Evolutionary conservation across 2,113 vertebrate species (phyloP).

Genomic region (Polyodon spathula): DNA sequence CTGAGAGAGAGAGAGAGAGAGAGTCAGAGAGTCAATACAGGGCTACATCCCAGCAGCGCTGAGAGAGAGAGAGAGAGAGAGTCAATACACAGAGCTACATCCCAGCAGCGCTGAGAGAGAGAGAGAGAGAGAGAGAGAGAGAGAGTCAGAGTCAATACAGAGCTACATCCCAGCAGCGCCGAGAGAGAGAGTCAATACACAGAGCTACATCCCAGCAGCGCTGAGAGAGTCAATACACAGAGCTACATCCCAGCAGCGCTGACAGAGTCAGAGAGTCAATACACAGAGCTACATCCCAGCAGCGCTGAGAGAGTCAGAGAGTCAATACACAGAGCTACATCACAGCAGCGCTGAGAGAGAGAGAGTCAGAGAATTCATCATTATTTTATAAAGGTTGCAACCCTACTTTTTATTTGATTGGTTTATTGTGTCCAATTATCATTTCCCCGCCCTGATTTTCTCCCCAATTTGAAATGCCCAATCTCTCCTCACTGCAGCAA

Average conservation of each 20-base stretch:
- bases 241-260: constrained; percentile 87
- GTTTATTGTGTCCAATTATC: too few species aligned
- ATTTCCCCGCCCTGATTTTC: too few species aligned
- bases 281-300: constrained; percentile 92
- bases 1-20: constrained; percentile 26
- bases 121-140: background rate
- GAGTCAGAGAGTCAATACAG: constrained; percentile 28
- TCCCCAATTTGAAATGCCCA: too few species aligned
- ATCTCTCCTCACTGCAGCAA: too few species aligned
- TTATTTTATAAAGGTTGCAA: too few species aligned
- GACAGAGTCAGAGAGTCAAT: background rate
- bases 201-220: constrained; percentile 94
- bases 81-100: constrained; percentile 35
- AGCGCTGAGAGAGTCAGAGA: constrained; percentile 56
- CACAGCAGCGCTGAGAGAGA: background rate
- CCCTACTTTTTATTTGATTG: too few species aligned
- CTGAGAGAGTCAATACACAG: constrained; percentile 38
- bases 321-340: constrained; percentile 35
- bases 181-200: background rate
- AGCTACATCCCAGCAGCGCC: constrained; percentile 73
- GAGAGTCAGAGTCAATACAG: constrained; percentile 21
- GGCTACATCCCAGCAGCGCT: constrained; percentile 96
- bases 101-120: background rate
- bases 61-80: background rate
- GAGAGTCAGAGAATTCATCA: background rate